phyloP scores from a whole-genome alignment of 2,113 vertebrate genomes.

The Psilopsiagon aymara region DNA sequence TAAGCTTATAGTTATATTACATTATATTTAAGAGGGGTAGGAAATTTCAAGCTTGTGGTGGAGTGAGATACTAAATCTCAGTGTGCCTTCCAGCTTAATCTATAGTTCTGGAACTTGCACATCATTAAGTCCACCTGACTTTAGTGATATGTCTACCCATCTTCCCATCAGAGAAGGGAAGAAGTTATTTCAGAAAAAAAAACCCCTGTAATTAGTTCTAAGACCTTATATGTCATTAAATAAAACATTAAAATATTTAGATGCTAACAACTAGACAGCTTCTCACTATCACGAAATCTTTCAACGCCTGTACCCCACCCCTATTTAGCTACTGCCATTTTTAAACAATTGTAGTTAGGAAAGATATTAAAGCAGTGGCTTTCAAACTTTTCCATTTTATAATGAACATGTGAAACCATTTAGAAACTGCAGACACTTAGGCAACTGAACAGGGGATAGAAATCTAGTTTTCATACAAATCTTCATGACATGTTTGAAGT shows the following conservation, averaged over 20 bases:
- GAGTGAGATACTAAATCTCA: not conserved
- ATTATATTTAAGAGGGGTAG: not conserved
- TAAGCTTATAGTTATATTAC: not conserved
- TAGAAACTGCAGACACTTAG: not conserved
- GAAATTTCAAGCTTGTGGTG: not conserved
- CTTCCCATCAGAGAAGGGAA: not conserved
- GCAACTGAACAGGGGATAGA: not conserved
- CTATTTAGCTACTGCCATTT: rapidly evolving
- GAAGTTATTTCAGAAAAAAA: not conserved
- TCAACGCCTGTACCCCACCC: not conserved
- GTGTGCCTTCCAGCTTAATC: not conserved
- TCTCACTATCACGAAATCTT: not conserved
- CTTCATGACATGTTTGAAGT: not conserved
- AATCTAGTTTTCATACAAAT: not conserved
- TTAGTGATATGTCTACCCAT: not conserved
- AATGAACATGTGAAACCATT: not conserved
- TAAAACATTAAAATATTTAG: not conserved
- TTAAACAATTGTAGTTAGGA: not conserved
- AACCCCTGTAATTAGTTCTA: not conserved
- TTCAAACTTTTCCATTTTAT: not conserved
- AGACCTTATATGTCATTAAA: not conserved
- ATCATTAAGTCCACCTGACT: not conserved
- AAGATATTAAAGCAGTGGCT: not conserved
- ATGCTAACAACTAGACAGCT: not conserved
- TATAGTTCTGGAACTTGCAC: not conserved